These are phyloP conservation scores for Cheilosia scutellata DNA, from an alignment of 2,888 invertebrate species.

Conservation along the genomic window DNA sequence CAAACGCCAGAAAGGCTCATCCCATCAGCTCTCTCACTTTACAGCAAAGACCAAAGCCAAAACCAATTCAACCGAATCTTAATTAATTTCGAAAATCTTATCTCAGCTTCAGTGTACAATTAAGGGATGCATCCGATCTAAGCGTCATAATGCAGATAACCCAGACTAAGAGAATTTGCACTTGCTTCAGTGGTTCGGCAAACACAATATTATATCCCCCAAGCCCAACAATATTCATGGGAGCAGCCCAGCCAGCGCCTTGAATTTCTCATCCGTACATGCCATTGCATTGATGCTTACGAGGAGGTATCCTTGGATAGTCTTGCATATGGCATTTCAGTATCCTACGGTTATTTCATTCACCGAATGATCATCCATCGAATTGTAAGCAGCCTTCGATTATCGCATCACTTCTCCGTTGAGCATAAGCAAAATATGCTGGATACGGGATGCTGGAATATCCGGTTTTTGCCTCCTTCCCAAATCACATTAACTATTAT, in stretches of 20 bases:
- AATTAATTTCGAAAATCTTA: conserved; percentile 44
- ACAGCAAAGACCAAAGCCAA: conserved; percentile 4
- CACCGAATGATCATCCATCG: conserved; percentile 41
- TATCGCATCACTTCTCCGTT: conserved; percentile 53
- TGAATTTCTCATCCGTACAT: conserved; percentile 3
- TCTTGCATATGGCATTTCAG: conserved; percentile 36
- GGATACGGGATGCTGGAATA: conserved; percentile 2
- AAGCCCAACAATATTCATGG: neutral
- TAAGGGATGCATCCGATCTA: conserved; percentile 14
- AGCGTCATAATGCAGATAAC: conserved; percentile 45
- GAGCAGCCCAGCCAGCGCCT: conserved; percentile 5
- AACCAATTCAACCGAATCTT: conserved; percentile 45
- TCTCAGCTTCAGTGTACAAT: conserved; percentile 24
- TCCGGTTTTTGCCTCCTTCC: conserved; percentile 22
- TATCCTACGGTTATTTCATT: conserved; percentile 44
- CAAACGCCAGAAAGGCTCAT: neutral
- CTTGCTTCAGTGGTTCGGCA: conserved; percentile 37
- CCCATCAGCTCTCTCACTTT: neutral
- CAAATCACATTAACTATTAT: conserved; percentile 50
- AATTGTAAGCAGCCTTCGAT: conserved; percentile 54
- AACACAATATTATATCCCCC: conserved; percentile 23
- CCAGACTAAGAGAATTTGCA: conserved; percentile 13
- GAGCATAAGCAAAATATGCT: conserved; percentile 22
- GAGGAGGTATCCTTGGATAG: neutral
- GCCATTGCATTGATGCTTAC: neutral